Conservation (phyloP, 2,113 vertebrate species). For the Amblyornis subalaris region DNA sequence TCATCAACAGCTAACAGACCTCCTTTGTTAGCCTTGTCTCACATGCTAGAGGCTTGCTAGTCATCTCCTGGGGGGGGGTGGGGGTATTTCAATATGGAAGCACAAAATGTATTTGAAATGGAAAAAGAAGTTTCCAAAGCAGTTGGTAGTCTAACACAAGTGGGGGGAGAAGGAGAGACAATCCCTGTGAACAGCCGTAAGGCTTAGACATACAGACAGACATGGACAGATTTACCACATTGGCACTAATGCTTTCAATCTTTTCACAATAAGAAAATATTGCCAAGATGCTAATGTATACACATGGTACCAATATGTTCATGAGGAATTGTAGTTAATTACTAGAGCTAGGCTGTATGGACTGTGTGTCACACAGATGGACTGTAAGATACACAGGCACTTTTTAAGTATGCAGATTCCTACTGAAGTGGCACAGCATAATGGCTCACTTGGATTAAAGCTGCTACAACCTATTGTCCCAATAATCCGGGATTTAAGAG, state of each 20-base stretch:
- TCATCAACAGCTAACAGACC: not conserved
- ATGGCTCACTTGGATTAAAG: slow-evolving; percentile 53
- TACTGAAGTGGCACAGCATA: slow-evolving; percentile 51
- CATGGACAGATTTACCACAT: slow-evolving; percentile 49
- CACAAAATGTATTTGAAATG: slow-evolving; percentile 24
- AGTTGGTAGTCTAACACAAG: slow-evolving; percentile 47
- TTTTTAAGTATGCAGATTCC: slow-evolving; percentile 59
- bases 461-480: slow-evolving; percentile 50
- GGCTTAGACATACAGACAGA: slow-evolving; percentile 51
- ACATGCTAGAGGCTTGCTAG: slow-evolving; percentile 8
- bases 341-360: slow-evolving; percentile 16
- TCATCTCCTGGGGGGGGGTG: slow-evolving; percentile 17
- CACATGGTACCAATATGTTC: slow-evolving; percentile 64
- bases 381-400: not conserved
- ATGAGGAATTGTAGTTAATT: slow-evolving; percentile 54
- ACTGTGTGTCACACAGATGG: slow-evolving; percentile 60
- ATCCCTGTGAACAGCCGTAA: not conserved
- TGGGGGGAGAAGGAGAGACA: not conserved
- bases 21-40: slow-evolving; percentile 38
- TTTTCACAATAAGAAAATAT: slow-evolving; percentile 55
- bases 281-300: slow-evolving; percentile 62
- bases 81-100: slow-evolving; percentile 15
- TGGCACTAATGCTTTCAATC: slow-evolving; percentile 50
- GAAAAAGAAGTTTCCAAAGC: slow-evolving; percentile 36
- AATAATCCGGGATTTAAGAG: slow-evolving; percentile 59